phyloP scores from a whole-genome alignment of 35 echinoderm and acorn worm species.

The Hemicentrotus pulcherrimus region DNA sequence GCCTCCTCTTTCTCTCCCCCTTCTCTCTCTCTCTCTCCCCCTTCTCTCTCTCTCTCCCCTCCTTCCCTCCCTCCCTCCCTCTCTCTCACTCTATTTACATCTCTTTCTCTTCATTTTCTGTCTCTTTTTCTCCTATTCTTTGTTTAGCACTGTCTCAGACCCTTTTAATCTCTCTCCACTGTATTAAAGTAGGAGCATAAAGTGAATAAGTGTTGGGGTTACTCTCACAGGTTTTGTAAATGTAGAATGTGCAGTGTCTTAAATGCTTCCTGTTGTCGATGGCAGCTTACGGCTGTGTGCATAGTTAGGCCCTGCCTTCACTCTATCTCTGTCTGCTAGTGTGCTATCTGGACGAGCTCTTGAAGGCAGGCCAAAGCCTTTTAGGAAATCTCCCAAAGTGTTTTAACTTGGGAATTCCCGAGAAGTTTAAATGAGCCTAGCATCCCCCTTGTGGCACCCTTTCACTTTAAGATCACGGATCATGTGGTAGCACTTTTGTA shows the following conservation, averaged over 20 bases:
- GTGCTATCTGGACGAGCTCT: not conserved
- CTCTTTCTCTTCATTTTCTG: too few species aligned
- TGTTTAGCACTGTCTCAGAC: too few species aligned
- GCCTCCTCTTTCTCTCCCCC: too few species aligned
- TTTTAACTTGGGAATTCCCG: not conserved
- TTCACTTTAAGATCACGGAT: not conserved
- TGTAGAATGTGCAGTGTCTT: not conserved
- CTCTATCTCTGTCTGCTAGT: not conserved
- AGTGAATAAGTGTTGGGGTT: not conserved
- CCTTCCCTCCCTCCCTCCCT: too few species aligned
- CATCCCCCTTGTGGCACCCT: not conserved
- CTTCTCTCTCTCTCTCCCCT: too few species aligned
- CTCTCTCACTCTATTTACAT: too few species aligned
- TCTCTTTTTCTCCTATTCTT: too few species aligned
- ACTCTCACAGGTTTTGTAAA: not conserved
- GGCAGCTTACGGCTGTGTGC: not conserved
- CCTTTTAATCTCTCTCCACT: too few species aligned
- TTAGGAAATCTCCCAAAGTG: not conserved
- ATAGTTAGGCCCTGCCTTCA: not conserved
- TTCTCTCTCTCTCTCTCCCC: too few species aligned
- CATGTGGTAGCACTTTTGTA: not conserved
- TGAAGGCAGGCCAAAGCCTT: not conserved
- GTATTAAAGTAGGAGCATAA: too few species aligned
- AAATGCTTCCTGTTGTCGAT: not conserved
- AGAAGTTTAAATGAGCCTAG: not conserved